Conservation (phyloP, 1,140 invertebrate species). For the Pomacea maculata region DNA sequence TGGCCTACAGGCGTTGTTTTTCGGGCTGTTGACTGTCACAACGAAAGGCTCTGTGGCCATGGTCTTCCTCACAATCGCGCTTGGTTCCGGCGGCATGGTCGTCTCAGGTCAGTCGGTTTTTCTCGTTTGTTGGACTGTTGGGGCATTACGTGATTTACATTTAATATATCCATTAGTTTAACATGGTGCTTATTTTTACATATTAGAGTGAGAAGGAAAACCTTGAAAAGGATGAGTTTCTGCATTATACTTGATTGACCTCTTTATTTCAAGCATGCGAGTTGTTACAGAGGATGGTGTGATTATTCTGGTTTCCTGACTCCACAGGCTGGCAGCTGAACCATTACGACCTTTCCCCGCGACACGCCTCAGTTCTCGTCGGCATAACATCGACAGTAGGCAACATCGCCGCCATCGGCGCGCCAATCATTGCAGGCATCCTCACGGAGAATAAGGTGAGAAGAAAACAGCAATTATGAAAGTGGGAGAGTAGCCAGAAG, state of each 20-base stretch:
- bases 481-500: no score
- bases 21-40: slow-evolving; percentile 39
- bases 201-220: not conserved
- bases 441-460: slow-evolving; percentile 47
- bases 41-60: slow-evolving; percentile 29
- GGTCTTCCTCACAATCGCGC: slow-evolving; percentile 44
- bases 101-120: slow-evolving; percentile 42
- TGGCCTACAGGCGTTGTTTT: slow-evolving; percentile 38
- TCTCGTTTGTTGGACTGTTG: not conserved
- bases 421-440: slow-evolving; percentile 49
- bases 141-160: not conserved
- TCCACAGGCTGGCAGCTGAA: slow-evolving; percentile 60
- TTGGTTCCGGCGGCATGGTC: slow-evolving; percentile 49
- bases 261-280: not conserved
- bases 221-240: not conserved
- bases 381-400: slow-evolving; percentile 50
- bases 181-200: not conserved
- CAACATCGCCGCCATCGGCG: slow-evolving; percentile 43
- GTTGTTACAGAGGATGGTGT: not conserved
- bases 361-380: slow-evolving; percentile 52
- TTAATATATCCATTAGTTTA: not conserved
- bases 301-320: no score
- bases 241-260: not conserved
- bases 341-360: slow-evolving; percentile 54
- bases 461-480: not conserved